A percentile compares a stretch with the other conserved stretches of the same genome.
Evolutionary conservation across 2,888 invertebrate genomes (phyloP).

Genomic region (Leuctra nigra): DNA sequence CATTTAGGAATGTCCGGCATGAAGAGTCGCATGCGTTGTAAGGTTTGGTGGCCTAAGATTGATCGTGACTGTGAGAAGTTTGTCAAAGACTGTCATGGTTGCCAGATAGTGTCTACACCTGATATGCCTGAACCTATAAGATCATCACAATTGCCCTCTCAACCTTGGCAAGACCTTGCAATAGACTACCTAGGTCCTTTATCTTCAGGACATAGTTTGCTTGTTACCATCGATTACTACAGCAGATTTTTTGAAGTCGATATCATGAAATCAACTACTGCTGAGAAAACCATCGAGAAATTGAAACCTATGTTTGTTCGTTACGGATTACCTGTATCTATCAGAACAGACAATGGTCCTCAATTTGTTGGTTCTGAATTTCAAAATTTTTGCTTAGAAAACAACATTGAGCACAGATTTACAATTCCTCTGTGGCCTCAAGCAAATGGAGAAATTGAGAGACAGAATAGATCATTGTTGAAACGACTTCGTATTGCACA

Average conservation of each 20-base stretch:
- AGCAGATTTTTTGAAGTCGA: slow-evolving; percentile 5
- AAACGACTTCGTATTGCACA: slow-evolving; percentile 31
- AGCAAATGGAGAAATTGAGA: slow-evolving; percentile 31
- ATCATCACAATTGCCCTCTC: neutral
- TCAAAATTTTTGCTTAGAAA: slow-evolving; percentile 24
- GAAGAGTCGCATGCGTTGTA: slow-evolving; percentile 35
- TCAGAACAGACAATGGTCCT: slow-evolving; percentile 31
- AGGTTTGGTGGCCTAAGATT: slow-evolving; percentile 30
- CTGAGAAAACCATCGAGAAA: slow-evolving; percentile 26
- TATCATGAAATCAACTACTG: neutral
- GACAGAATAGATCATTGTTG: slow-evolving; percentile 32
- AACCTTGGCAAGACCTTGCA: slow-evolving; percentile 3
- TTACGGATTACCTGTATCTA: slow-evolving; percentile 28
- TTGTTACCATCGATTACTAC: slow-evolving; percentile 7
- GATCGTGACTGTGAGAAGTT: neutral
- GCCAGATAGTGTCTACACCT: slow-evolving; percentile 26
- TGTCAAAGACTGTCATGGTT: slow-evolving; percentile 7
- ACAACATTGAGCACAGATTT: slow-evolving; percentile 23
- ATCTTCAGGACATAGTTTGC: neutral
- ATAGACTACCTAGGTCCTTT: slow-evolving; percentile 5
- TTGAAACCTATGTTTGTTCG: slow-evolving; percentile 31
- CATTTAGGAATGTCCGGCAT: slow-evolving; percentile 37
- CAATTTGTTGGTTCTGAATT: slow-evolving; percentile 25
- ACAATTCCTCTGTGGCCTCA: slow-evolving; percentile 27
- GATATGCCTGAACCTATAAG: slow-evolving; percentile 27